These are phyloP conservation scores for Reticulitermes lucifugus DNA, from an alignment of 2,888 invertebrate species.

Conservation along the genomic window DNA sequence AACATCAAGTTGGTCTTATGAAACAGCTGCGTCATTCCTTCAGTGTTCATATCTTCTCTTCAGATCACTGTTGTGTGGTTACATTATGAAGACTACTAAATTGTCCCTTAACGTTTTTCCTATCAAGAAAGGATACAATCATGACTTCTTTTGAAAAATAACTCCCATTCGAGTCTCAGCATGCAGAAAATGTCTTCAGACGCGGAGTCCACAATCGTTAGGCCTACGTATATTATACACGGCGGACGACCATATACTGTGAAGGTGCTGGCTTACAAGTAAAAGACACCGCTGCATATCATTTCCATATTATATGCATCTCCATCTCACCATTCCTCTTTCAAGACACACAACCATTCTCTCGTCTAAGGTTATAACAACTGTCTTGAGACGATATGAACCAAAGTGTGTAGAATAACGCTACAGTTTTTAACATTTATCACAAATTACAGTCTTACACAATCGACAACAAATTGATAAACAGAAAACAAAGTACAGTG, in stretches of 20 bases:
- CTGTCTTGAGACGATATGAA: neutral
- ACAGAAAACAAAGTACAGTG: neutral
- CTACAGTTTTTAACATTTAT: neutral
- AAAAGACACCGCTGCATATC: constrained; percentile 35
- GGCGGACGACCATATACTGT: constrained; percentile 11
- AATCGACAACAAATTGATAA: neutral
- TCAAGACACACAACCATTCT: constrained; percentile 11
- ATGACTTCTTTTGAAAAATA: constrained; percentile 37
- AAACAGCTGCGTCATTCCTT: neutral
- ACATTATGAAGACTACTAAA: constrained; percentile 28
- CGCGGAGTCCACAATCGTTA: constrained; percentile 30
- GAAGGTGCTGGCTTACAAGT: constrained; percentile 21
- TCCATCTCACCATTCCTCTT: neutral
- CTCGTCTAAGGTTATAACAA: neutral
- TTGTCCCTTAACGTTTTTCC: constrained; percentile 32
- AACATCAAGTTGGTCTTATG: neutral
- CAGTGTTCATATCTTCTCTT: neutral
- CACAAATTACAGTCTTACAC: neutral
- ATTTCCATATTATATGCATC: constrained; percentile 37
- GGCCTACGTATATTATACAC: constrained; percentile 17
- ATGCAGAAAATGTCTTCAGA: constrained; percentile 39
- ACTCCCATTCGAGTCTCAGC: constrained; percentile 39
- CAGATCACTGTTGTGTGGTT: constrained; percentile 7
- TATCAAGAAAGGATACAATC: constrained; percentile 29
- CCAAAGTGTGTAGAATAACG: neutral